Conservation (phyloP, 2,888 invertebrate species). For the Bugula neritina region DNA sequence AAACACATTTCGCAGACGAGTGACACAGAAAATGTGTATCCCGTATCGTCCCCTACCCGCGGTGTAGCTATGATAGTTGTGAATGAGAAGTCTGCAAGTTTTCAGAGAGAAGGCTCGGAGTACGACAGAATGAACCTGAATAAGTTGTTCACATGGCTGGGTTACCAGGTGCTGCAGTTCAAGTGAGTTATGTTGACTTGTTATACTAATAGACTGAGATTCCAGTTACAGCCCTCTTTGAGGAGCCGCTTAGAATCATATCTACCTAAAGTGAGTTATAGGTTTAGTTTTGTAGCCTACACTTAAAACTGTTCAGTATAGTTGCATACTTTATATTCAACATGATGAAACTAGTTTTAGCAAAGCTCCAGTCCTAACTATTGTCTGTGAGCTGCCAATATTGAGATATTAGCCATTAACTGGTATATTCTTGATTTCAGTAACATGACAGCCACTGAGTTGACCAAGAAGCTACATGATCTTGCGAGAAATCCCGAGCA, state of each 20-base stretch:
- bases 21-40: constrained; percentile 8
- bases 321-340: too few species aligned
- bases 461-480: neutral
- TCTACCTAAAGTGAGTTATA: too few species aligned
- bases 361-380: neutral
- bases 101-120: neutral
- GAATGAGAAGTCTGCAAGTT: neutral
- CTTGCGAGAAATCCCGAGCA: neutral
- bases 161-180: neutral
- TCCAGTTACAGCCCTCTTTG: too few species aligned
- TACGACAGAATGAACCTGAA: constrained; percentile 9
- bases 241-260: too few species aligned
- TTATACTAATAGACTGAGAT: too few species aligned
- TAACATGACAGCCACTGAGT: neutral
- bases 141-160: constrained; percentile 7
- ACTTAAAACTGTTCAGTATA: too few species aligned
- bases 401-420: neutral
- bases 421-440: neutral
- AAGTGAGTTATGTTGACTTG: too few species aligned
- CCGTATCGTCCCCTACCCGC: neutral
- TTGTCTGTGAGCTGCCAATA: neutral
- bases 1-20: neutral
- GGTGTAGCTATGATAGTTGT: constrained; percentile 9
- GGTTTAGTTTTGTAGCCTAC: too few species aligned
- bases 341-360: too few species aligned